phyloP scores from a whole-genome alignment of 2,113 vertebrate species.

The Canis aureus region DNA sequence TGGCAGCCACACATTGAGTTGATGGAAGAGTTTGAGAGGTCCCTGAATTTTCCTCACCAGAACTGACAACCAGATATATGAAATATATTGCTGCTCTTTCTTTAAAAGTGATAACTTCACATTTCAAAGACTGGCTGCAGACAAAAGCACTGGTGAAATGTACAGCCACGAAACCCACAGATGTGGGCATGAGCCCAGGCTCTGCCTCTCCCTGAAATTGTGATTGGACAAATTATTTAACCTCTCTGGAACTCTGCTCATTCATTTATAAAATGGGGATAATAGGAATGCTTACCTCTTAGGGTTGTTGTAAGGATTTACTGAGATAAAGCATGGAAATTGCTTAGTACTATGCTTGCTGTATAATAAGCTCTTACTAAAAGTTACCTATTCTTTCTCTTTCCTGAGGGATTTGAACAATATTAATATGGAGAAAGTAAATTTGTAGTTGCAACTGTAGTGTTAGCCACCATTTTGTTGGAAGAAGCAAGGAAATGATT shows the following conservation, averaged over 20 bases:
- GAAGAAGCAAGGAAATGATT: neutral
- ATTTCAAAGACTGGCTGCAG: neutral
- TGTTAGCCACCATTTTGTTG: neutral
- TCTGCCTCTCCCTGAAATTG: neutral
- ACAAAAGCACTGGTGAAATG: rapidly evolving
- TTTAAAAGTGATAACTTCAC: neutral
- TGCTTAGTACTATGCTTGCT: neutral
- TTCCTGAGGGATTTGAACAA: neutral
- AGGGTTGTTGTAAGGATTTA: neutral
- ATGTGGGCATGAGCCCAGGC: neutral
- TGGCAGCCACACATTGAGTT: neutral
- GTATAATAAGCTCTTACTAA: slow-evolving; percentile 5
- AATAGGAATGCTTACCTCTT: neutral
- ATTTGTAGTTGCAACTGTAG: neutral
- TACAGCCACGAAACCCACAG: neutral
- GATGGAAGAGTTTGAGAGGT: slow-evolving; percentile 45
- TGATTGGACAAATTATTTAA: neutral
- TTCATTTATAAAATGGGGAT: neutral
- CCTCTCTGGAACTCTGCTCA: neutral
- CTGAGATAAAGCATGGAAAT: neutral
- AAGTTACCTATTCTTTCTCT: neutral
- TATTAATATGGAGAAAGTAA: neutral
- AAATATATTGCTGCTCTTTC: neutral
- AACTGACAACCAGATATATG: slow-evolving; percentile 59
- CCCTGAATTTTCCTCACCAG: neutral